Conservation (phyloP, 1,140 invertebrate species). For the Drosophila pectinifera region DNA sequence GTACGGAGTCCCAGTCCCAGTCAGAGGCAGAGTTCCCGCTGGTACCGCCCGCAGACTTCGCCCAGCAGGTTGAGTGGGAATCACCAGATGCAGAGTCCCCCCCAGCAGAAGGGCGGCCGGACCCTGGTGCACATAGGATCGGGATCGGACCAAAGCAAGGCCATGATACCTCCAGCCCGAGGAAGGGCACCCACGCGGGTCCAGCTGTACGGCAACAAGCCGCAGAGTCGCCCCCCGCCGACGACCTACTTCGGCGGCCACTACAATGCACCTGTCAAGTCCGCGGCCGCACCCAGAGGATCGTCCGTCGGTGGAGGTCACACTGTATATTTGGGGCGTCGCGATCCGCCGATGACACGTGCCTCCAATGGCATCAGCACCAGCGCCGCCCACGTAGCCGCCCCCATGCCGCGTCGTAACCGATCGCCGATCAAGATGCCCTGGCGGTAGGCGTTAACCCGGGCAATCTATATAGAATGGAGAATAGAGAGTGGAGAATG, state of each 20-base stretch:
- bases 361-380: conserved; percentile 11
- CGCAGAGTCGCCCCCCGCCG: conserved; percentile 25
- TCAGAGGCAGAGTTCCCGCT: conserved; percentile 11
- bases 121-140: conserved; percentile 75
- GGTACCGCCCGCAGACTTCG: conserved; percentile 48
- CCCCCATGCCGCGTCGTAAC: conserved; percentile 66
- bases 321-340: conserved; percentile 70
- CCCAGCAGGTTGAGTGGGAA: conserved; percentile 31
- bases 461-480: conserved; percentile 10
- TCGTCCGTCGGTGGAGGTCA: conserved; percentile 25
- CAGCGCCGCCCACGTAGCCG: conserved; percentile 34
- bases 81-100: conserved; percentile 8
- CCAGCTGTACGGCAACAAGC: conserved; percentile 64
- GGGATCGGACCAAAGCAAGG: conserved; percentile 54
- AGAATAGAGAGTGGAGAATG: conserved; percentile 16
- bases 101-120: conserved; percentile 42
- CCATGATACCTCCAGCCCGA: conserved; percentile 24
- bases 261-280: conserved; percentile 63
- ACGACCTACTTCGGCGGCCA: conserved; percentile 70
- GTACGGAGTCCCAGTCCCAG: conserved; percentile 16
- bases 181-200: conserved; percentile 67
- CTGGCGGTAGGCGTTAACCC: conserved; percentile 67
- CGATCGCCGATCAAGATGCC: conserved; percentile 83
- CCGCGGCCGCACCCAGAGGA: not conserved
- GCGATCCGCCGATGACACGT: conserved; percentile 51